phyloP scores from a whole-genome alignment of 2,797 vertebrate species.

The Parotocinclus haroldoi region DNA sequence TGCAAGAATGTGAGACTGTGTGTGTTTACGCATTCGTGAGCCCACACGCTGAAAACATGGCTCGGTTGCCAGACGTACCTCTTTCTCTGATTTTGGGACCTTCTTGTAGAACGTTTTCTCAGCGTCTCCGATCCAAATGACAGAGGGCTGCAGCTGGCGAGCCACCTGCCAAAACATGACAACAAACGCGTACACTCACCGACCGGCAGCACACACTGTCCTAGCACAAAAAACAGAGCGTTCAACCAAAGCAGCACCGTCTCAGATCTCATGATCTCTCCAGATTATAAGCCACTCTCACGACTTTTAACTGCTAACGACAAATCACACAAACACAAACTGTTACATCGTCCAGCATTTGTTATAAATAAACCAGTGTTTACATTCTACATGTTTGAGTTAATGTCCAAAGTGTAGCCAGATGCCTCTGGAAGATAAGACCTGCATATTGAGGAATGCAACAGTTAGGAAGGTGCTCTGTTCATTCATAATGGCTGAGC shows the following conservation, averaged over 20 bases:
- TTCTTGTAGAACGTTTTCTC: slow-evolving; percentile 81
- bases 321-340: neutral
- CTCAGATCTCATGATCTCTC: neutral
- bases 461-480: slow-evolving; percentile 21
- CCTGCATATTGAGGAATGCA: slow-evolving; percentile 3
- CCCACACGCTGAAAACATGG: neutral
- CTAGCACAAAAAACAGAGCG: slow-evolving; percentile 8
- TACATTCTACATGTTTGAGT: slow-evolving; percentile 9
- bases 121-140: slow-evolving; percentile 80
- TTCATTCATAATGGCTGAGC: slow-evolving; percentile 26
- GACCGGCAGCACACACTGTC: neutral
- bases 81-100: slow-evolving; percentile 60
- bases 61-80: slow-evolving; percentile 58
- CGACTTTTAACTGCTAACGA: too few species aligned
- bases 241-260: neutral
- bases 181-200: slow-evolving; percentile 17
- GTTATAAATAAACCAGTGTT: neutral
- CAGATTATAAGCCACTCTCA: neutral
- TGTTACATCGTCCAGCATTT: too few species aligned
- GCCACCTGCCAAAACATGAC: slow-evolving; percentile 71
- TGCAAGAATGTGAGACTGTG: slow-evolving; percentile 7
- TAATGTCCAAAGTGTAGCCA: neutral
- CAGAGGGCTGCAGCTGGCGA: slow-evolving; percentile 77
- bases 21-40: slow-evolving; percentile 5
- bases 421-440: slow-evolving; percentile 28